phyloP scores from a whole-genome alignment of 2,797 vertebrate genomes.

The Cyprinella venusta region DNA sequence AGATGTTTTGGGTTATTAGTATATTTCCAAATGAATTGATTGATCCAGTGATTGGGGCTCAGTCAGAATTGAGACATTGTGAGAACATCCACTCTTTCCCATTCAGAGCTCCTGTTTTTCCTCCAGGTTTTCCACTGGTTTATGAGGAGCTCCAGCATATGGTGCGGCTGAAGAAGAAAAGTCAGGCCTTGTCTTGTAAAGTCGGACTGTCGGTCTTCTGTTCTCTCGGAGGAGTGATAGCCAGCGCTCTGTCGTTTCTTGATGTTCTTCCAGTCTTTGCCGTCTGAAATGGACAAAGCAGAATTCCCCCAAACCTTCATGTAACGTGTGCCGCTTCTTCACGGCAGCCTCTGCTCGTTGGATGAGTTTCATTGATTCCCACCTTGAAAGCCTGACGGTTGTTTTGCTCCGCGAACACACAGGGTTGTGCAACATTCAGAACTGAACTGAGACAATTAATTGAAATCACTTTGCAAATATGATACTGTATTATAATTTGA shows the following conservation, averaged over 20 bases:
- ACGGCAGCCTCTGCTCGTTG: background rate
- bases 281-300: constrained; percentile 67
- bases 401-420: background rate
- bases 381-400: background rate
- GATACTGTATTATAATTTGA: background rate
- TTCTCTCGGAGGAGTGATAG: constrained; percentile 55
- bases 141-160: constrained; percentile 56
- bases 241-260: constrained; percentile 62
- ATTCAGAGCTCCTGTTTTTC: constrained; percentile 54
- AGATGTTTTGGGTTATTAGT: background rate
- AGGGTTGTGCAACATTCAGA: too few relatives aligned
- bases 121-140: constrained; percentile 55
- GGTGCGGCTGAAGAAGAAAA: constrained; percentile 57
- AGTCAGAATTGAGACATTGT: constrained; percentile 4
- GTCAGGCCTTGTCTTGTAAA: constrained; percentile 62
- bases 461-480: background rate
- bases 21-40: background rate
- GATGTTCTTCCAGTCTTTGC: constrained; percentile 73
- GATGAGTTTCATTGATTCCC: background rate
- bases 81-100: background rate
- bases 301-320: constrained; percentile 46
- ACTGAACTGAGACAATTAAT: too few relatives aligned
- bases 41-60: background rate
- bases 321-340: constrained; percentile 6
- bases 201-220: constrained; percentile 13